Base-by-base conservation (phyloP, 2,797 vertebrate species). In the Rallus crepitans region DNA sequence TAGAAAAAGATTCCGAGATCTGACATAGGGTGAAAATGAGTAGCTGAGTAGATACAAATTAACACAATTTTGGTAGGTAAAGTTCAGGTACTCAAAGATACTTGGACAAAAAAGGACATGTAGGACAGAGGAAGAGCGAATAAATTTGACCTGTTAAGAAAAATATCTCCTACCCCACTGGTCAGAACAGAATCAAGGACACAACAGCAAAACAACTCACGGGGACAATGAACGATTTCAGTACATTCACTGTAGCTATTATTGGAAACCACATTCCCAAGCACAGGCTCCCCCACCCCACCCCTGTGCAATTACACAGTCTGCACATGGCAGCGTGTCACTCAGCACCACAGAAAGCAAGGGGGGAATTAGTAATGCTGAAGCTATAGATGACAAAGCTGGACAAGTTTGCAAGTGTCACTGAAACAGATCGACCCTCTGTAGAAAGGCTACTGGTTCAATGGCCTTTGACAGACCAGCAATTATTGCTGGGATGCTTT, bases 391-490 rank as follows among this genome's bases (percentile, higher is more conserved):
- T 63, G 37, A 31, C 42, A 92, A 69, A 40, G 33, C 50, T 89
- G 53, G 66, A 72, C 59, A 92, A 95, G 37, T 89, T 96, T 85
- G 71, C 16, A 89, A 71, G 37, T 60, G 77, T 87, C 83, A 73
- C 72, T 47, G 82, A 95, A 96, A 88, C 42, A 91, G 45, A 87
- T 86, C 40, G 48, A 0, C 69, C 48, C 79, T 94, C 59, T 81
- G 35, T 56, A 87, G 64, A 61, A 80, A 79, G 37, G 63, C 63
- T 39, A 57, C 11, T 30, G 83, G 68, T 56, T 94, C 88, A 81
- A 17, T 86, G 72, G 47, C 37, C 35, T 93, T 91, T 92, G 87
- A 93, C 87, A 97, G 76, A 89, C 53, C 87, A 90, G 81, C 52
- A 71, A 42, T 86, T 93, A 73, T 13, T 92, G 28, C 86, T 78